These are phyloP conservation scores for Pica pica DNA, from an alignment of 2,113 vertebrate species.

Conservation along the genomic window DNA sequence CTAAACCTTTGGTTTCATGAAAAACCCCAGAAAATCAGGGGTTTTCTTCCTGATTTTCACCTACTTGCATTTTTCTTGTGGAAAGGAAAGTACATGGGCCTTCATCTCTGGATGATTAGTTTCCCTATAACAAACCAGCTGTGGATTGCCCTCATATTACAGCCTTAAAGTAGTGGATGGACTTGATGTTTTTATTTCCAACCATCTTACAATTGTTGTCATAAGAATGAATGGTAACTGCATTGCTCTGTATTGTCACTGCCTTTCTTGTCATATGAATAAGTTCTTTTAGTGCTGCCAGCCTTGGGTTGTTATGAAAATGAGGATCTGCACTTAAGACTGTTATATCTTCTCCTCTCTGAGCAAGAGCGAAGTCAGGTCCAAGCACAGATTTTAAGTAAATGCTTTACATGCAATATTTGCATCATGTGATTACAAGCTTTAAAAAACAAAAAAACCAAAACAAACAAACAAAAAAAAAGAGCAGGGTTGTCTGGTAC, in stretches of 20 bases:
- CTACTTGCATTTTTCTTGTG: not conserved
- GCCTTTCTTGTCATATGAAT: not conserved
- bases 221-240: not conserved
- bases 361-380: not conserved
- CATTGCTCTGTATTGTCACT: not conserved
- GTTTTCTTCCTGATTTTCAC: not conserved
- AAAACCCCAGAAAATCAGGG: too few species aligned
- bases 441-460: not conserved
- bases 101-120: not conserved
- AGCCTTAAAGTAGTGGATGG: not conserved
- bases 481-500: not conserved
- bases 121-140: not conserved
- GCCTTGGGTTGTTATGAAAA: not conserved
- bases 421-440: not conserved
- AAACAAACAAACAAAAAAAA: not conserved
- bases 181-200: not conserved
- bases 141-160: not conserved
- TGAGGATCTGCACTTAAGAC: not conserved
- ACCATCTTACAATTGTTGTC: not conserved
- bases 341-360: not conserved
- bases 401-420: not conserved
- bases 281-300: not conserved
- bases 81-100: not conserved
- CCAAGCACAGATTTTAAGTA: not conserved
- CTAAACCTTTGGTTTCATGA: not conserved